Base-by-base conservation (phyloP, 2,797 vertebrate species). In the Poeciliopsis paucimaculata region DNA sequence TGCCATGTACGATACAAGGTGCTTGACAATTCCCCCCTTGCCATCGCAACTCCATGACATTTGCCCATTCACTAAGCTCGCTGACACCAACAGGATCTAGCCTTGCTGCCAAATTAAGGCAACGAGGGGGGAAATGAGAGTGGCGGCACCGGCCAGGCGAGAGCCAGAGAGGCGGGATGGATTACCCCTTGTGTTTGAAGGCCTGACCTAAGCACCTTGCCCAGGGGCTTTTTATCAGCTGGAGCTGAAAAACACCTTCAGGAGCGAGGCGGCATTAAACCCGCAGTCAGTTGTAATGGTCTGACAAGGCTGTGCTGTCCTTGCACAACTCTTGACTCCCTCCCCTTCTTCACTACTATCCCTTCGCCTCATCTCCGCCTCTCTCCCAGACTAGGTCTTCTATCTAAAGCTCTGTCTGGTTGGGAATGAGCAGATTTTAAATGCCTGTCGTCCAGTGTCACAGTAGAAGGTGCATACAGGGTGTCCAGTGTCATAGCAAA, bases 121-220 rank as follows among this genome's bases (percentile, higher is more conserved):
- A 95, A 95, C 93, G 88, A 93, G 91, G 89, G 90, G 89, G 93
- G 94, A 90, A 95, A 94, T 91, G 91, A 93, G 94, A 93, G 86
- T 79, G 39, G 91, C 89, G 84, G 91, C 95, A 89, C 84, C 60
- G 46, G 88, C 89, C 84, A 90, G 93, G 94, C 39, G 92, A 94
- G 94, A 93, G 87, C 94, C 91, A 76, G 85, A 95, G 94, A 96
- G 94, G 93, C 83, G 87, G 93, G 92, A 94, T 94, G 90, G 93
- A 95, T 95, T 95, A 95, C 93, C 93, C 91, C 84, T 94, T 96
- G 93, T 96, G 96, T 97, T 93, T 93, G 97, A 97, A 96, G 91
- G 90, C 95, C 95, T 96, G 94, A 97, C 94, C 94, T 97, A 96
- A 97, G 96, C 94, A 96, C 91, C 94, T 97, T 92, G 90, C 90